These are phyloP conservation scores for Ridgeia piscesae DNA, from an alignment of 1,140 invertebrate genomes.

Conservation along the genomic window DNA sequence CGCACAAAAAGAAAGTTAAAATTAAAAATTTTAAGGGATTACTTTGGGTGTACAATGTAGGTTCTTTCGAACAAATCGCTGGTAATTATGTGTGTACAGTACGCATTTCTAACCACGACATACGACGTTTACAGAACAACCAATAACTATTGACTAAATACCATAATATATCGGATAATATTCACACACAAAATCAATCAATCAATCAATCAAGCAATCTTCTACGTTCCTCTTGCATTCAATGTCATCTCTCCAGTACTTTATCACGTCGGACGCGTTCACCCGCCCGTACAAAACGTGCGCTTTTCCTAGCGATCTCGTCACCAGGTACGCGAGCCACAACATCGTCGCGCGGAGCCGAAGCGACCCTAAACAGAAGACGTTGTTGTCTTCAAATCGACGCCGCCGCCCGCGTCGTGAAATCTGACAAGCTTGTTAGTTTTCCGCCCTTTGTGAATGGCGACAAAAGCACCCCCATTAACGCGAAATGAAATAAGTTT, in stretches of 20 bases:
- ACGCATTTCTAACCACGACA: neutral
- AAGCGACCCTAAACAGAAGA: neutral
- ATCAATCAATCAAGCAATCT: neutral
- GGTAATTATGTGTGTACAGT: neutral
- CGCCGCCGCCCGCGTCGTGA: neutral
- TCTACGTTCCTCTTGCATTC: neutral
- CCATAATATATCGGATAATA: neutral
- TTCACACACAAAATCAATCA: neutral
- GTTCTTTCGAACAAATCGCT: neutral
- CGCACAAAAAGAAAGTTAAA: too few species aligned
- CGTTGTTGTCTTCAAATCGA: conserved; percentile 1
- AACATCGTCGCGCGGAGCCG: neutral
- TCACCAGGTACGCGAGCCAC: neutral
- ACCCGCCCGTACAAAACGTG: neutral
- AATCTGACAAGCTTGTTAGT: neutral
- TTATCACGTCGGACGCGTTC: neutral
- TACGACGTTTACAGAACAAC: neutral
- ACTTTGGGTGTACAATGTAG: too few species aligned
- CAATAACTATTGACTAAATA: neutral
- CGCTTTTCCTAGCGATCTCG: neutral
- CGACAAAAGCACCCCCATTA: neutral
- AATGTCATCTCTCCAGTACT: neutral
- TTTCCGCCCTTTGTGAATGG: neutral
- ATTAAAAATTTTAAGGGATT: too few species aligned
- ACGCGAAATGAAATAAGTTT: conserved; percentile 6